Evolutionary conservation across 2,113 vertebrate genomes (phyloP).

Genomic region (Genyomyrus donnyi): DNA sequence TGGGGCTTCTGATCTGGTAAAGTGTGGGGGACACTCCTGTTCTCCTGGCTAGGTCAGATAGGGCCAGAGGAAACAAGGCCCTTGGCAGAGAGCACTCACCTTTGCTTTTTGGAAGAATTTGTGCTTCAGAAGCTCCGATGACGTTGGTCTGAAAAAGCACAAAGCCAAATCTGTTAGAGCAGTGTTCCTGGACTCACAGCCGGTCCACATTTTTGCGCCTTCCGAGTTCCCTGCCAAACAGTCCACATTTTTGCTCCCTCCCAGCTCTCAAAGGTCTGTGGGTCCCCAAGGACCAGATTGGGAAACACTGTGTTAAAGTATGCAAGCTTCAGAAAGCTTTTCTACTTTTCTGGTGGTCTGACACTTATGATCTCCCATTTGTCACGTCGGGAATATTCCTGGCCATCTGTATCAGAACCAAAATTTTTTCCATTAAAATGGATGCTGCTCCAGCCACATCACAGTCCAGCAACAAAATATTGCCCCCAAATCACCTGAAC

Average conservation of each 20-base stretch:
- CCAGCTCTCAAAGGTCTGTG: not conserved
- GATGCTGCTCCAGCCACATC: not conserved
- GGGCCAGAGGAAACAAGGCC: not conserved
- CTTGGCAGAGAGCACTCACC: conserved; percentile 53
- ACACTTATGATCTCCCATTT: not conserved
- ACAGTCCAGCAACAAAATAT: not conserved
- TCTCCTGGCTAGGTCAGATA: not conserved
- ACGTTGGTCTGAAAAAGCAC: conserved; percentile 74
- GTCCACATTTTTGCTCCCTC: not conserved
- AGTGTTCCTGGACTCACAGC: not conserved
- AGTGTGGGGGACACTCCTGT: not conserved
- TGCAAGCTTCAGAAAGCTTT: not conserved
- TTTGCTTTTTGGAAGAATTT: conserved; percentile 98
- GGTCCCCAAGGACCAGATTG: not conserved
- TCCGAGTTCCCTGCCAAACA: too few relatives aligned
- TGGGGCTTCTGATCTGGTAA: not conserved
- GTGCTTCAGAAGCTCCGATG: conserved; percentile 86
- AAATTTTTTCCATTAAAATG: not conserved
- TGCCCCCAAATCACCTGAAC: not conserved
- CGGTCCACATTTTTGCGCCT: not conserved
- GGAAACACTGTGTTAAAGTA: not conserved
- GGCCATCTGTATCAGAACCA: not conserved
- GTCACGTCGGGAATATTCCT: not conserved
- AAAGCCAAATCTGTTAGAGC: not conserved
- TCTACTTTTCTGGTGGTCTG: not conserved